phyloP scores from a whole-genome alignment of 2,113 vertebrate species.

The Anseranas semipalmata region DNA sequence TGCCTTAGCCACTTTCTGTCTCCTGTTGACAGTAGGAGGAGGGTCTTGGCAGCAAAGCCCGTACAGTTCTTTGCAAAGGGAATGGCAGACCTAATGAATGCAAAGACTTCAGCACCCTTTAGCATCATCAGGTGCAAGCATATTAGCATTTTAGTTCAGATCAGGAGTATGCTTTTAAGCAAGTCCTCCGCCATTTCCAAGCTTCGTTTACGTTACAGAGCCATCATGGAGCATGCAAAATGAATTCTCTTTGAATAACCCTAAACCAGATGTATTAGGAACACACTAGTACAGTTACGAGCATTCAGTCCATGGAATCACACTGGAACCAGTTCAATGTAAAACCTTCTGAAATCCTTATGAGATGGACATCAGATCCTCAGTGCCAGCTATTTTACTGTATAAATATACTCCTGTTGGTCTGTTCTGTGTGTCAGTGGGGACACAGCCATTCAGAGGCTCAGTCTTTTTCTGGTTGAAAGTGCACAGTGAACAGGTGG shows the following conservation, averaged over 20 bases:
- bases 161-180: not conserved
- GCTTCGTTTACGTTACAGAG: not conserved
- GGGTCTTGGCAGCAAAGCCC: conserved; percentile 36
- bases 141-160: not conserved
- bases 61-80: not conserved
- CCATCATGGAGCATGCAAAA: not conserved
- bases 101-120: conserved; percentile 7
- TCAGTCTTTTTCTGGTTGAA: not conserved
- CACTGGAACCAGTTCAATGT: not conserved
- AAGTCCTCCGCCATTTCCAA: not conserved
- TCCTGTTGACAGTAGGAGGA: not conserved
- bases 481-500: accelerated
- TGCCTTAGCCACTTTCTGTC: not conserved
- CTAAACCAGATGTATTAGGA: not conserved
- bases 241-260: not conserved
- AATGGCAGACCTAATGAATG: not conserved
- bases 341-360: not conserved
- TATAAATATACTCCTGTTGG: not conserved
- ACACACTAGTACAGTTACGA: not conserved
- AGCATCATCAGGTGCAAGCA: not conserved
- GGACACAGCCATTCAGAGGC: not conserved
- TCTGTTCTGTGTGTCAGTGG: not conserved
- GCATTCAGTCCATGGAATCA: not conserved
- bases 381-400: not conserved
- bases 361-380: not conserved